Percentiles rank a stretch among this genome's conserved stretches.
These are phyloP conservation scores for Hesperia comma DNA, from an alignment of 2,888 invertebrate genomes.

Conservation along the genomic window DNA sequence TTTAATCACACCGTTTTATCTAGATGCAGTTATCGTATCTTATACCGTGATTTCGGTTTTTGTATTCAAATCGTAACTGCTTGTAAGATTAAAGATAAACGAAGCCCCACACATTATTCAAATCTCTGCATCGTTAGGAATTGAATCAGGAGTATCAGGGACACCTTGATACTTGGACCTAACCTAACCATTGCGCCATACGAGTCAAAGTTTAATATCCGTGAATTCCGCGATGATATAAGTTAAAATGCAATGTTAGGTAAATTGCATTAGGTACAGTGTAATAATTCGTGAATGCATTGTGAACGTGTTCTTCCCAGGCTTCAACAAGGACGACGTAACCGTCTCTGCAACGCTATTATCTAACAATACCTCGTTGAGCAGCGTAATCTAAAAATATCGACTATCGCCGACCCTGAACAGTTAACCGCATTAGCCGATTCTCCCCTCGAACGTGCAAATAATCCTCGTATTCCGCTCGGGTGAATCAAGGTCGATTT, in stretches of 20 bases:
- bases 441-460: slow-evolving; percentile 53
- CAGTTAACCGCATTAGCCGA: slow-evolving; percentile 35
- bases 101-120: too few relatives aligned
- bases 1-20: neutral
- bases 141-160: too few relatives aligned
- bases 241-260: too few relatives aligned
- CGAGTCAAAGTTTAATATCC: too few relatives aligned
- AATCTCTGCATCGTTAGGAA: too few relatives aligned
- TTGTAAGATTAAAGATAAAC: too few relatives aligned
- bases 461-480: slow-evolving; percentile 64
- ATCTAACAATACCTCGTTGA: slow-evolving; percentile 27
- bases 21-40: neutral
- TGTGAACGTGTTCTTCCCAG: slow-evolving; percentile 10
- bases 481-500: slow-evolving; percentile 71
- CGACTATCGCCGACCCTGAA: slow-evolving; percentile 30
- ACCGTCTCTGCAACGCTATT: slow-evolving; percentile 10
- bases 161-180: too few relatives aligned
- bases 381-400: slow-evolving; percentile 22
- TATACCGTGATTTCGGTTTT: too few relatives aligned
- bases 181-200: too few relatives aligned
- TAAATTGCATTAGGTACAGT: too few relatives aligned
- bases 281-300: slow-evolving; percentile 20
- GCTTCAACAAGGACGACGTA: slow-evolving; percentile 11
- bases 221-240: too few relatives aligned
- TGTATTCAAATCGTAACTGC: too few relatives aligned